These are phyloP conservation scores for Cryptomyrus ogoouensis DNA, from an alignment of 2,113 vertebrate species.

Conservation along the genomic window DNA sequence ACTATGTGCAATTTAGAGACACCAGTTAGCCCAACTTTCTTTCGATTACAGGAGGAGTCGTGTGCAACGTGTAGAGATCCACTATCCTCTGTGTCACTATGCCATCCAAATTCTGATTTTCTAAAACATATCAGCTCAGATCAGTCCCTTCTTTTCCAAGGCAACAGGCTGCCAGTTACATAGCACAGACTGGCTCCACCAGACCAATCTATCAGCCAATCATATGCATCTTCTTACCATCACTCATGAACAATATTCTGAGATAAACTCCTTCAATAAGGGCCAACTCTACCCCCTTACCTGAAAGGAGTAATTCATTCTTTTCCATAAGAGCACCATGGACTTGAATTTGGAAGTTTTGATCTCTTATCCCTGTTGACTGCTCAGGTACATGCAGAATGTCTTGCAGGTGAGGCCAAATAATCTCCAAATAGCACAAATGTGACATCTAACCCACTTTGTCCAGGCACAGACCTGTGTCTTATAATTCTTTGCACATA, in stretches of 20 bases:
- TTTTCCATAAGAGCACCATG: not conserved
- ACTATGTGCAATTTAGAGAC: not conserved
- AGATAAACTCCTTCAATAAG: not conserved
- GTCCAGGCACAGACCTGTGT: not conserved
- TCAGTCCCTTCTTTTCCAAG: not conserved
- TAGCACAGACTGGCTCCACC: not conserved
- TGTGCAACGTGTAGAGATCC: not conserved
- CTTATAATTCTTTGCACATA: not conserved
- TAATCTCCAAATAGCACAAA: not conserved
- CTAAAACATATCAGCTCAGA: not conserved
- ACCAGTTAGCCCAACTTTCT: not conserved
- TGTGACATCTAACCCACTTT: not conserved
- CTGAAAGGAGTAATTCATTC: not conserved
- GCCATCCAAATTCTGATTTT: not conserved
- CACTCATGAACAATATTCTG: not conserved
- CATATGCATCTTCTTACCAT: not conserved
- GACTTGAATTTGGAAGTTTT: not conserved
- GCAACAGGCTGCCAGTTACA: not conserved
- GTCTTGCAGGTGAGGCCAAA: not conserved
- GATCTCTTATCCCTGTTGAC: not conserved
- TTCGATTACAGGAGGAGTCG: not conserved
- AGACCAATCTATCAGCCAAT: not conserved
- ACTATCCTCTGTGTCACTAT: not conserved
- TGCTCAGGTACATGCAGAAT: not conserved
- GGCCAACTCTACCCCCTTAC: not conserved